phyloP scores from a whole-genome alignment of 2,113 vertebrate species.

The Miniopterus natalensis region DNA sequence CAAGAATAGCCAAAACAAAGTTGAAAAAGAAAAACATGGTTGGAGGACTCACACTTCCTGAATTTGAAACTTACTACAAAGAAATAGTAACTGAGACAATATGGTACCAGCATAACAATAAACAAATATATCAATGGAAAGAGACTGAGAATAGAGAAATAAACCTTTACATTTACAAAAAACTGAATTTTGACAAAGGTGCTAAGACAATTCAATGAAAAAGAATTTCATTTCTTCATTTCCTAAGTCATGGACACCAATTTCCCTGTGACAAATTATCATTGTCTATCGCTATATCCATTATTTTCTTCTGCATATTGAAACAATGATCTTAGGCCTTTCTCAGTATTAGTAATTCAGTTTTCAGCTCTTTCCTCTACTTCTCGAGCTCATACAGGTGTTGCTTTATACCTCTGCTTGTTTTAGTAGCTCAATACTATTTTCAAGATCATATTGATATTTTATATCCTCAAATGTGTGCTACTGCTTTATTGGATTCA shows the following conservation, averaged over 20 bases:
- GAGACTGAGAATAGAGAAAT: background rate
- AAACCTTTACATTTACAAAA: background rate
- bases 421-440: conserved; percentile 27
- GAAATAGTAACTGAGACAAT: background rate
- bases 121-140: background rate
- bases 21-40: background rate
- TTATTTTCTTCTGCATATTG: background rate
- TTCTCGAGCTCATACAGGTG: background rate
- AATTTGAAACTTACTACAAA: conserved; percentile 28
- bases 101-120: background rate
- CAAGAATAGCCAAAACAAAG: background rate
- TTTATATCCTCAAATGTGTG: background rate
- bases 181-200: background rate
- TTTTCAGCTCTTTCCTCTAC: conserved; percentile 22
- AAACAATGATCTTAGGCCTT: background rate
- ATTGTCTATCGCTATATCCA: background rate
- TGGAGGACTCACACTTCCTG: background rate
- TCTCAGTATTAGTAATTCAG: background rate
- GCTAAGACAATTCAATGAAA: background rate
- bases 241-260: background rate
- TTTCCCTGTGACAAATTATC: background rate
- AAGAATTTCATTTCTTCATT: conserved; percentile 22
- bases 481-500: background rate
- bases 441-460: background rate
- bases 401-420: background rate